Conservation (phyloP, 2,888 invertebrate species). For the Cantharis flavilabris region DNA sequence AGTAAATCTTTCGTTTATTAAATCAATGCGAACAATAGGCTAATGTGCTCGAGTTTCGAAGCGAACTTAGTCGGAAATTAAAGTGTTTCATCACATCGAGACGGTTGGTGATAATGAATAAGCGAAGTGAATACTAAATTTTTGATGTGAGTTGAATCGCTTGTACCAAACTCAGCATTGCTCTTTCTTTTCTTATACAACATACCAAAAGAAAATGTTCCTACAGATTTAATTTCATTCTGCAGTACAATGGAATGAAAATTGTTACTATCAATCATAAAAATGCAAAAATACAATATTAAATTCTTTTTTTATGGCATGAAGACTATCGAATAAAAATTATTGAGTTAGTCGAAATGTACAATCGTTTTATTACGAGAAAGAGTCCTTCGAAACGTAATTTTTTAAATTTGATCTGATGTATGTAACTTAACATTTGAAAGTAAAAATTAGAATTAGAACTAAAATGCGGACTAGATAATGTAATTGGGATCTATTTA, state of each 20-base stretch:
- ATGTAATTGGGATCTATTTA: no score
- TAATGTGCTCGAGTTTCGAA: slow-evolving; percentile 41
- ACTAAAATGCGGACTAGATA: no score
- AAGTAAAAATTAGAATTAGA: no score
- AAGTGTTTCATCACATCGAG: slow-evolving; percentile 43
- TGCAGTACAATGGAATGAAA: background rate
- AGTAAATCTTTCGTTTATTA: slow-evolving; percentile 44
- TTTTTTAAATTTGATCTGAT: background rate
- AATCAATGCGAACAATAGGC: slow-evolving; percentile 45
- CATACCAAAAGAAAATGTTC: background rate
- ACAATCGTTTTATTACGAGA: background rate
- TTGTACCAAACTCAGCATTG: slow-evolving; percentile 11
- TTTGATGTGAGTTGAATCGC: slow-evolving; percentile 26
- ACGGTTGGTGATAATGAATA: slow-evolving; percentile 35
- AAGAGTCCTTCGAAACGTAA: background rate
- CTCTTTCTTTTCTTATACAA: background rate
- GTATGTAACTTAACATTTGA: background rate
- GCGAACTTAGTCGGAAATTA: slow-evolving; percentile 42
- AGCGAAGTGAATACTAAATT: slow-evolving; percentile 37
- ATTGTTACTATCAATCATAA: background rate
- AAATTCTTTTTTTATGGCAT: background rate
- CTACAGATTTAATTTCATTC: background rate
- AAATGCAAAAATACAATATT: background rate
- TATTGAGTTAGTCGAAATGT: background rate
- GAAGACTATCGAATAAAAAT: background rate